Conservation (phyloP, 2,888 invertebrate genomes). For the Agrochola circellaris region DNA sequence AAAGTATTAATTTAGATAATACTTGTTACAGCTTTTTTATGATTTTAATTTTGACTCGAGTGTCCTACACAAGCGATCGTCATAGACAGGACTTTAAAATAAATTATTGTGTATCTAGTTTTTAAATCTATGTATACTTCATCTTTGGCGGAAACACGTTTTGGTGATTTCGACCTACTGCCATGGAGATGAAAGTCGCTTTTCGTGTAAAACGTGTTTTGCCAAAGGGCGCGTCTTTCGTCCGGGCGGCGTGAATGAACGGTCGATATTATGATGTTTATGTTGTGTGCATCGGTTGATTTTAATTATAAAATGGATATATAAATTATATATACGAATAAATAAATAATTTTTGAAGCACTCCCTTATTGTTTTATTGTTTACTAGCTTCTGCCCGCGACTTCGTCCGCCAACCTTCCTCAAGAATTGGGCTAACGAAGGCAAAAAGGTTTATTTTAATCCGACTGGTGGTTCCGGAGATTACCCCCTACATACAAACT, state of each 20-base stretch:
- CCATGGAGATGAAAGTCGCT: constrained; percentile 72
- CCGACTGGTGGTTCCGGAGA: too few species aligned
- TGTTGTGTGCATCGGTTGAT: constrained; percentile 88
- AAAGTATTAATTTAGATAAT: constrained; percentile 83
- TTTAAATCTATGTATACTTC: constrained; percentile 69
- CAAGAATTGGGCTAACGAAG: too few species aligned
- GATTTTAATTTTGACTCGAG: constrained; percentile 66
- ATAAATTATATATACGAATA: constrained; percentile 90
- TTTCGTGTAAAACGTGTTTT: constrained; percentile 69
- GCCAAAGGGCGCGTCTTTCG: constrained; percentile 64
- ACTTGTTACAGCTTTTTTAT: constrained; percentile 74
- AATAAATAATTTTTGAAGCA: constrained; percentile 91
- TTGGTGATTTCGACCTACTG: constrained; percentile 70
- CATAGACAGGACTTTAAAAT: constrained; percentile 66
- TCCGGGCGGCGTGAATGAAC: constrained; percentile 72
- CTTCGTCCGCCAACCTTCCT: too few species aligned
- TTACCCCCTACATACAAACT: too few species aligned
- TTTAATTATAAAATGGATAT: constrained; percentile 90
- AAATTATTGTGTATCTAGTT: constrained; percentile 75
- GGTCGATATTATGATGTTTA: constrained; percentile 73
- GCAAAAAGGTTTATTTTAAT: too few species aligned
- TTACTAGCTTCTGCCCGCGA: neutral
- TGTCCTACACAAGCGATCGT: constrained; percentile 57
- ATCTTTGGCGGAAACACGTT: constrained; percentile 67
- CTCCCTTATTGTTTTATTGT: constrained; percentile 80